phyloP scores from a whole-genome alignment of 2,888 invertebrate genomes.

The Dicroscelio sp. region DNA sequence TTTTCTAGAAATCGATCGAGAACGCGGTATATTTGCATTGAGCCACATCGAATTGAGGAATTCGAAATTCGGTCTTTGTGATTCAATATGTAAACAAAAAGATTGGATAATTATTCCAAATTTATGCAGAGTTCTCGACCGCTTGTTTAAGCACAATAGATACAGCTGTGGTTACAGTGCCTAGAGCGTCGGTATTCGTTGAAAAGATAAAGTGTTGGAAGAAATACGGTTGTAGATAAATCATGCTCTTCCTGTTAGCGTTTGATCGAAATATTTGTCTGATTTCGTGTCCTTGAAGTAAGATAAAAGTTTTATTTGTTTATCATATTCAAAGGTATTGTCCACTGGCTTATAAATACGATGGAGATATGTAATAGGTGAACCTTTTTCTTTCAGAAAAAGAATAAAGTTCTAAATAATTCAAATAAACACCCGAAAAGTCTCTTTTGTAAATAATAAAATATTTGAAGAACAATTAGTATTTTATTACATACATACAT shows the following conservation, averaged over 20 bases:
- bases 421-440: too few relatives aligned
- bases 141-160: conserved; percentile 32
- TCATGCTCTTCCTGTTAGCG: conserved; percentile 36
- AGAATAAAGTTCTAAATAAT: too few relatives aligned
- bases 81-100: conserved; percentile 44
- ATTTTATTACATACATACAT: too few relatives aligned
- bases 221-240: conserved; percentile 39
- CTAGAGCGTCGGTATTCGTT: conserved; percentile 1
- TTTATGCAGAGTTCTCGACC: conserved; percentile 29
- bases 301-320: too few relatives aligned
- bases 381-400: too few relatives aligned
- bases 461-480: too few relatives aligned
- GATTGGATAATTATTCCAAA: conserved; percentile 45
- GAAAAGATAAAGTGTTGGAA: conserved; percentile 44
- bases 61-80: conserved; percentile 22
- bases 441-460: too few relatives aligned
- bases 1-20: not conserved
- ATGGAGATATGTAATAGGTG: too few relatives aligned
- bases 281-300: too few relatives aligned
- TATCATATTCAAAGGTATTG: too few relatives aligned
- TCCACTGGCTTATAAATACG: too few relatives aligned
- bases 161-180: conserved; percentile 49
- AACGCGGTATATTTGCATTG: not conserved
- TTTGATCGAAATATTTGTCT: not conserved
- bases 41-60: not conserved